Base-by-base conservation (phyloP, 2,888 invertebrate species). In the Rhaphigaster nebulosa region DNA sequence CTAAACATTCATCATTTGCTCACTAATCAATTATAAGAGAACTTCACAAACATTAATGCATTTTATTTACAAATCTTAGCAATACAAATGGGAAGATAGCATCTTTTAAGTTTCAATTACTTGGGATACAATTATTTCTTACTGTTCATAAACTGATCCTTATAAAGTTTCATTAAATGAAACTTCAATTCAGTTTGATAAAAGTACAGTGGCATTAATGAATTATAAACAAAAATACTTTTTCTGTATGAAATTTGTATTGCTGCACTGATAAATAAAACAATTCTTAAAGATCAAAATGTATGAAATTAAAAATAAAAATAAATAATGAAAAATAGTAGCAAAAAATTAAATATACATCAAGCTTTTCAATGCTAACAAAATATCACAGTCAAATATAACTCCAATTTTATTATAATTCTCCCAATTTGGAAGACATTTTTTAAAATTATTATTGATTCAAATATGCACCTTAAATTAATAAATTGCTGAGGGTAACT, bases 331-430 rank as follows among this genome's bases (percentile, higher is more conserved):
- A 23, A 38, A 76, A 76, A 76, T 76, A 1, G 26, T 6, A 38
- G 38, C 10, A 20, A 76, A 65, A 76, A 76, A 52, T 38, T 76
- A 76, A 38, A 23, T 20, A 29, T 65, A 65, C n/a, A 34, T 65
- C 4, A 8, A 0, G 6, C 18, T 34, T 70, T 70, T 70, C 38
- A 76, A 76, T 76, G 38, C 65, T 65, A 65, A 76, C 20, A 76
- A 76, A 76, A 76, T 76, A 76, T 76, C 70, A 76, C 70, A 76
- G 70, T 76, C 38, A 38, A 76, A 38, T 65, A 65, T 65, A 65
- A 65, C 29, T 65, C 34, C 65, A 65, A 65, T 65, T 34, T 65
- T 65, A 65, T 18, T 65, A 65, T 65, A 3, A 65, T 38, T 76
- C 70, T 38, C 38, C 70, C 38, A 8, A 38, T 76, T 76, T 6